These are phyloP conservation scores for Halcyon senegalensis DNA, from an alignment of 2,113 vertebrate genomes.

Conservation along the genomic window DNA sequence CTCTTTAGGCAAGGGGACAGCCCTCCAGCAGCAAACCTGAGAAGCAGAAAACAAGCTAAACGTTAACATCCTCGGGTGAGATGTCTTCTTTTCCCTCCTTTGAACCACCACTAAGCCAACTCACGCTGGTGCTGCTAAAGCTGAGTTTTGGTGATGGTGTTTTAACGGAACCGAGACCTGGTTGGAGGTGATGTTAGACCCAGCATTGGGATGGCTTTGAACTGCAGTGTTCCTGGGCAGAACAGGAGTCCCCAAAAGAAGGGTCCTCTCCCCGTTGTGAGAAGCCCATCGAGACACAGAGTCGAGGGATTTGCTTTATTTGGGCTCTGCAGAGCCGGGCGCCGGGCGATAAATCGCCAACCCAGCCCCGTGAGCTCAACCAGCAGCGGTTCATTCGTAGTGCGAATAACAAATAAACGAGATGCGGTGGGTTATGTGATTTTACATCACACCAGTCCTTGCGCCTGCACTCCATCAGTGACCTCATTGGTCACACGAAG, in stretches of 20 bases:
- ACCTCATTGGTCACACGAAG: too few species aligned
- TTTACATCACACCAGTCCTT: not conserved
- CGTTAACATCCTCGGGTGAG: slow-evolving; percentile 57
- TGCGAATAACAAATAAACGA: too few species aligned
- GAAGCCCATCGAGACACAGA: not conserved
- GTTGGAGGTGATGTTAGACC: not conserved
- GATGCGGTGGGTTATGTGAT: too few species aligned
- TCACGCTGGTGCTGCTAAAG: fast-evolving
- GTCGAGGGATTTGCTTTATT: not conserved
- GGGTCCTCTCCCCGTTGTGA: not conserved
- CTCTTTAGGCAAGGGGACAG: slow-evolving; percentile 65
- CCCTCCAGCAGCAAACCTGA: slow-evolving; percentile 71
- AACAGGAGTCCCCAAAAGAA: not conserved
- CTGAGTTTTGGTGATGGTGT: not conserved
- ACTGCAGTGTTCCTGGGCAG: not conserved
- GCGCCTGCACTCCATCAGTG: too few species aligned
- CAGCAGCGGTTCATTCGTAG: not conserved
- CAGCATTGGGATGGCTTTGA: not conserved
- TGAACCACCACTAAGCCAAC: not conserved
- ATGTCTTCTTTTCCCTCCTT: not conserved
- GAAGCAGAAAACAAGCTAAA: slow-evolving; percentile 75
- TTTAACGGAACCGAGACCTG: not conserved
- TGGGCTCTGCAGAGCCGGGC: not conserved
- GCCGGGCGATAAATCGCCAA: too few species aligned
- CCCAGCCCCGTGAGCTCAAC: not conserved